These are phyloP conservation scores for Porites evermanni DNA, from an alignment of 92 coral and sea anemone genomes.

Conservation along the genomic window DNA sequence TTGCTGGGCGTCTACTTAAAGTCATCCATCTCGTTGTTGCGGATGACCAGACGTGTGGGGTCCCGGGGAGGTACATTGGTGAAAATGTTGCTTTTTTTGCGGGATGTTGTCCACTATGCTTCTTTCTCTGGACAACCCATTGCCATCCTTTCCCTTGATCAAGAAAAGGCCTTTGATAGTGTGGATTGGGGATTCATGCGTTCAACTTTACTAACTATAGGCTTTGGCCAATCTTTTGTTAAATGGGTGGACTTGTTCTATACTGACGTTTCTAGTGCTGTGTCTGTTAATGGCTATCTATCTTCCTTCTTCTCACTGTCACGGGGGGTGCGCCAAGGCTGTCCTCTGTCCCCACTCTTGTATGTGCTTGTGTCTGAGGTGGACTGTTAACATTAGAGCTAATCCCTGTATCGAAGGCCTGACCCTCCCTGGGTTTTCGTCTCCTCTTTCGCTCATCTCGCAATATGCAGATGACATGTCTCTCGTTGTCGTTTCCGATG, in stretches of 20 bases:
- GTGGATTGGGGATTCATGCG: slow-evolving; percentile 33
- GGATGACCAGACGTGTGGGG: slow-evolving; percentile 25
- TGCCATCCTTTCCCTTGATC: slow-evolving; percentile 28
- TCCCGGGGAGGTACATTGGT: slow-evolving; percentile 4
- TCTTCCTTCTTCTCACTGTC: slow-evolving; percentile 2
- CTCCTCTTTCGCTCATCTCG: not conserved
- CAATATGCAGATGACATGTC: slow-evolving; percentile 45
- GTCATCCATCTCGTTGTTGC: slow-evolving; percentile 12
- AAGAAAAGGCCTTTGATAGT: slow-evolving; percentile 40
- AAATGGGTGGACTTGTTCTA: slow-evolving; percentile 25
- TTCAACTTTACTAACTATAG: not conserved
- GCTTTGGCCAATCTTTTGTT: slow-evolving; percentile 40
- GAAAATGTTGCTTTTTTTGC: slow-evolving; percentile 22
- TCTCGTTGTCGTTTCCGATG: not conserved
- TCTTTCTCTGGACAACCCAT: not conserved
- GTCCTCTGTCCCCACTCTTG: slow-evolving; percentile 12
- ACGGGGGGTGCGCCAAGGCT: slow-evolving; percentile 41
- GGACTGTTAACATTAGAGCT: not conserved
- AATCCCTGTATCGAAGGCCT: slow-evolving; percentile 9
- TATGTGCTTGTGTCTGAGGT: slow-evolving; percentile 28
- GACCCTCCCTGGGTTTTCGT: not conserved
- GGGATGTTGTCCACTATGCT: not conserved
- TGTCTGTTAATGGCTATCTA: slow-evolving; percentile 23
- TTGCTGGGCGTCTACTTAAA: slow-evolving; percentile 1
- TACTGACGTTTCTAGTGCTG: not conserved